Conservation (phyloP, 1,140 invertebrate species). For the Drosophila bipectinata region DNA sequence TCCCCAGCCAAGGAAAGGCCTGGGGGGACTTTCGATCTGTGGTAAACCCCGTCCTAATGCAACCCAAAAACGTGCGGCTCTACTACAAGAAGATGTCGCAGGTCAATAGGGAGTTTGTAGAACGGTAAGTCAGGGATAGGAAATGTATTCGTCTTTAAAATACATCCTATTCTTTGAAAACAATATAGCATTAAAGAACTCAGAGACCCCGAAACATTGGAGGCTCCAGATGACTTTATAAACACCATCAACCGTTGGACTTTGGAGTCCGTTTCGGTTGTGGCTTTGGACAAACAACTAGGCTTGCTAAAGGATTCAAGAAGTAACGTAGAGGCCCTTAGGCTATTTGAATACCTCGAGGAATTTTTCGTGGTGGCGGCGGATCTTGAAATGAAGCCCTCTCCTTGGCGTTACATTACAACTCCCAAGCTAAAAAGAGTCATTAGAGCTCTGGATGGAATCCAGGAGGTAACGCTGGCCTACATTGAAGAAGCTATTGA, state of each 20-base stretch:
- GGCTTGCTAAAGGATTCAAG: constrained; percentile 68
- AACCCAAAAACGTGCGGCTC: constrained; percentile 61
- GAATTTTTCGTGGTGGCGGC: constrained; percentile 85
- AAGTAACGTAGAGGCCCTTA: constrained; percentile 20
- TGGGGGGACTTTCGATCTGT: constrained; percentile 65
- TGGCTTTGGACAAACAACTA: constrained; percentile 86
- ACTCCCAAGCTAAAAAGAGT: constrained; percentile 86
- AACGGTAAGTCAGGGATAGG: constrained; percentile 40
- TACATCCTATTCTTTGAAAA: not conserved
- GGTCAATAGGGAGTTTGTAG: constrained; percentile 73
- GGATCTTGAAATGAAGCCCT: constrained; percentile 86
- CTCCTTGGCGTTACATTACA: constrained; percentile 86
- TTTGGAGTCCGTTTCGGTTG: constrained; percentile 88
- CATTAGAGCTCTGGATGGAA: constrained; percentile 82
- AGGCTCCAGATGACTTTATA: constrained; percentile 86
- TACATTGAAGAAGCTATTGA: constrained; percentile 66
- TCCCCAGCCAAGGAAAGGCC: constrained; percentile 52
- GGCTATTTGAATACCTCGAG: constrained; percentile 78
- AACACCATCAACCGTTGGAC: constrained; percentile 89
- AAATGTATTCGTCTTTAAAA: not conserved
- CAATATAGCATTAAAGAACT: constrained; percentile 60
- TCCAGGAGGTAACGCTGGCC: constrained; percentile 41
- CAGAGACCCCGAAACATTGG: constrained; percentile 84
- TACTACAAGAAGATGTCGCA: constrained; percentile 70
- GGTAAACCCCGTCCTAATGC: constrained; percentile 77